Percentiles rank a stretch among this genome's conserved stretches.
Evolutionary conservation across 2,113 vertebrate genomes (phyloP).

Genomic region (Phalacrocorax brasilianus): DNA sequence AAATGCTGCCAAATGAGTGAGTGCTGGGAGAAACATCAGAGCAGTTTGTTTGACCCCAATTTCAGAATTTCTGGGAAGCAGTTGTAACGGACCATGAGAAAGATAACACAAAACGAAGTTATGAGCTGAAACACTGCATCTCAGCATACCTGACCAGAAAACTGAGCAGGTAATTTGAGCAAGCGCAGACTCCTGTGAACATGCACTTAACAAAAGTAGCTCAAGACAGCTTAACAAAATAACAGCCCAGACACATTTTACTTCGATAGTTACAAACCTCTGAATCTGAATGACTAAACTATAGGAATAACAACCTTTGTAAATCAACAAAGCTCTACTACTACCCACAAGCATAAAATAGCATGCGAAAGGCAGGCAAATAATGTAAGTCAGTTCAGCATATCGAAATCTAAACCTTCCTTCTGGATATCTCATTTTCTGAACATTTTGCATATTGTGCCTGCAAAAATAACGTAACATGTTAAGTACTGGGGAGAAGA

Average conservation of each 20-base stretch:
- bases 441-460: neutral
- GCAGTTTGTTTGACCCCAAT: neutral
- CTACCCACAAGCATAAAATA: neutral
- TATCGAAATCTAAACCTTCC: neutral
- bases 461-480: neutral
- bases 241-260: neutral
- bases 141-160: neutral
- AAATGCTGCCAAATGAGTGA: neutral
- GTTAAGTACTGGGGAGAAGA: neutral
- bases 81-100: neutral
- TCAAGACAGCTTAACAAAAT: neutral
- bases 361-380: neutral
- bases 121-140: neutral
- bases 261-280: neutral
- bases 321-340: neutral
- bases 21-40: neutral
- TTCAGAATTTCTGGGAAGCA: neutral
- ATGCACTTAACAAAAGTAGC: neutral
- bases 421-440: neutral
- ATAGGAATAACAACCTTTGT: neutral
- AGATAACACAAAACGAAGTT: neutral
- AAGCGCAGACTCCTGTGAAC: neutral
- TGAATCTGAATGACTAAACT: neutral
- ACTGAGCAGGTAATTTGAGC: neutral
- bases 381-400: neutral